phyloP scores from a whole-genome alignment of 1,140 invertebrate species.

The Drosophila kanapiae region DNA sequence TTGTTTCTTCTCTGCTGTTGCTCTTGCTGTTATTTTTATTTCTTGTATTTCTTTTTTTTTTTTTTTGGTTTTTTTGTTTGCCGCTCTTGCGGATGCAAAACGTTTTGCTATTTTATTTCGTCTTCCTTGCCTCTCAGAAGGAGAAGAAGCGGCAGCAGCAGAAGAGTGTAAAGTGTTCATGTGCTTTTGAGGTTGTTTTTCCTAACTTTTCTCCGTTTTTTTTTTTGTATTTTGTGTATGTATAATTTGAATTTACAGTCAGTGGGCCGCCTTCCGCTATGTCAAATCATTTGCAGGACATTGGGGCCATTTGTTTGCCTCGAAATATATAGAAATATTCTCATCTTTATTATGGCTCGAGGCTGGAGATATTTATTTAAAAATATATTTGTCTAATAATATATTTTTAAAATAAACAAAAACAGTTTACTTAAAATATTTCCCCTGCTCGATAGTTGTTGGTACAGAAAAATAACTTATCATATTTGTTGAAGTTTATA shows the following conservation, averaged over 20 bases:
- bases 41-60: conserved; percentile 6
- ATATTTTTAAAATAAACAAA: background rate
- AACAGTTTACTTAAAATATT: background rate
- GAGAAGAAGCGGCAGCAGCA: conserved; percentile 6
- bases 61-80: conserved; percentile 26
- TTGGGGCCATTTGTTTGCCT: conserved; percentile 5
- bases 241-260: conserved; percentile 80
- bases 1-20: conserved; percentile 50
- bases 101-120: conserved; percentile 72
- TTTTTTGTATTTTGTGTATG: conserved; percentile 43
- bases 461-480: background rate
- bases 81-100: conserved; percentile 68
- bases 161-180: conserved; percentile 74
- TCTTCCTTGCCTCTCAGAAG: conserved; percentile 18
- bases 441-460: background rate
- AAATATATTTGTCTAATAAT: background rate
- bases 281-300: conserved; percentile 64
- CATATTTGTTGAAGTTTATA: background rate
- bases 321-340: background rate
- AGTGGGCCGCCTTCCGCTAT: conserved; percentile 71
- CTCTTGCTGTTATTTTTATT: conserved; percentile 19
- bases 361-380: background rate
- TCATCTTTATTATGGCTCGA: background rate
- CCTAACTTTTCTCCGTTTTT: conserved; percentile 38
- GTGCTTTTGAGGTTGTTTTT: conserved; percentile 62